Evolutionary conservation across 2,888 invertebrate species (phyloP).

Genomic region (Scrobipalpa costella): DNA sequence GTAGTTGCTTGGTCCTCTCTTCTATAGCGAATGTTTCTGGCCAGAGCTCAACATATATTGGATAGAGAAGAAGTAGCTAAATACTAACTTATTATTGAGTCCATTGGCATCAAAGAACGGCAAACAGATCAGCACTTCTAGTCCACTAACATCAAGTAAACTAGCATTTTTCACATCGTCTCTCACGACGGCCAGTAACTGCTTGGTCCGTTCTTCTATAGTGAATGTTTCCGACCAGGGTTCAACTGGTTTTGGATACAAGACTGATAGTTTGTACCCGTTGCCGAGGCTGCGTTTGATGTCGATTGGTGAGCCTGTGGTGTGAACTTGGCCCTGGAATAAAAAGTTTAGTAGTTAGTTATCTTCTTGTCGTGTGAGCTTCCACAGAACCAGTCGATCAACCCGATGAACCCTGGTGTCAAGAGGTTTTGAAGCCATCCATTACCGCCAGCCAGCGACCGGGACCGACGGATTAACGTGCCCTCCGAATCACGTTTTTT

Average conservation of each 20-base stretch:
- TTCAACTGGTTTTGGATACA: conserved; percentile 50
- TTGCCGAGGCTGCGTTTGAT: conserved; percentile 79
- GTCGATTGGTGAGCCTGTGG: conserved; percentile 79
- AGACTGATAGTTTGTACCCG: conserved; percentile 77
- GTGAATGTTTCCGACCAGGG: conserved; percentile 30
- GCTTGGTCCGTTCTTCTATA: conserved; percentile 62
- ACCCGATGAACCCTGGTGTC: too few relatives aligned
- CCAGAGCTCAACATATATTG: too few relatives aligned
- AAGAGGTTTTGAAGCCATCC: too few relatives aligned
- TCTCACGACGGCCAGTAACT: conserved; percentile 61
- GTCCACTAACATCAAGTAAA: conserved; percentile 59
- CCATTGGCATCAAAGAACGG: conserved; percentile 79
- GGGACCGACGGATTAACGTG: too few relatives aligned
- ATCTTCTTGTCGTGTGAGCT: neutral
- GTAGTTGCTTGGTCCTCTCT: too few relatives aligned
- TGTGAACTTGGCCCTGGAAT: conserved; percentile 77
- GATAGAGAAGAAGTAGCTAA: too few relatives aligned
- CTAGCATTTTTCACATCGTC: conserved; percentile 70
- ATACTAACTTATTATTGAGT: conserved; percentile 77
- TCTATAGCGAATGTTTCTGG: too few relatives aligned
- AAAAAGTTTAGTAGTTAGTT: neutral
- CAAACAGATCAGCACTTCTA: conserved; percentile 68
- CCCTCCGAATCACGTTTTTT: too few relatives aligned
- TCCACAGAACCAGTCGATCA: too few relatives aligned
- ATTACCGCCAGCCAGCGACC: too few relatives aligned